Base-by-base conservation (phyloP, 2,888 invertebrate species). In the Allophyes oxyacanthae region DNA sequence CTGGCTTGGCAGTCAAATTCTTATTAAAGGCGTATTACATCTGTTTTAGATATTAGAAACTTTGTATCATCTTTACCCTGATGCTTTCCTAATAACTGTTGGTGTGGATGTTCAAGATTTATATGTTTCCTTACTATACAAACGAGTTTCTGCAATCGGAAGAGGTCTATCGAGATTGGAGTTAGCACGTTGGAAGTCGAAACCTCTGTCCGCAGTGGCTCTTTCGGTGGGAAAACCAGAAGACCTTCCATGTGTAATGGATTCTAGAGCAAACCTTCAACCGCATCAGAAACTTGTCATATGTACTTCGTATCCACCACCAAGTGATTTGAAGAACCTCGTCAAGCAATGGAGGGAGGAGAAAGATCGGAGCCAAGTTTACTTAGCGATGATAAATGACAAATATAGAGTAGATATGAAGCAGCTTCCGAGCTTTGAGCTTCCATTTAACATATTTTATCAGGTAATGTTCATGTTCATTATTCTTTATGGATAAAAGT, bases 231-330 rank as follows among this genome's bases (percentile, higher is more conserved):
- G 11, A 7, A 37, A 36, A 37, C 45, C 51, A 36, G 51, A 52
- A 28, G 51, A 52, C 15, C 9, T 52, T 9, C 36, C 44, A 10
- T 28, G 15, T 13, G 28, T 52, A 33, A 11, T 37, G 1, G 13
- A 15, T 30, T 36, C 44, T 30, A 52, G 51, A 15, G 4, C 9
- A 1, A 52, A 52, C 13, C 36, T 52, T 6, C 15, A 37, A 37
- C 13, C 44, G 11, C 45, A 52, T 20, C 44, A 44, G 8, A 52
- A 45, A 28, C 36, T 52, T 20, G 51, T 52, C 3, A 15, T 36
- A 13, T 52, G 44, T 1, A 88, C 96, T 1, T 87, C 95, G 53
- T 88, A 96, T 10, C 97, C 41, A 1, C 41, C 42, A 26, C 41
- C 50, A 8, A 33, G n/a, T 34, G 41, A 34, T 42, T 50, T 50